Evolutionary conservation across 2,113 vertebrate species (phyloP).

Genomic region (Toxostoma redivivum): DNA sequence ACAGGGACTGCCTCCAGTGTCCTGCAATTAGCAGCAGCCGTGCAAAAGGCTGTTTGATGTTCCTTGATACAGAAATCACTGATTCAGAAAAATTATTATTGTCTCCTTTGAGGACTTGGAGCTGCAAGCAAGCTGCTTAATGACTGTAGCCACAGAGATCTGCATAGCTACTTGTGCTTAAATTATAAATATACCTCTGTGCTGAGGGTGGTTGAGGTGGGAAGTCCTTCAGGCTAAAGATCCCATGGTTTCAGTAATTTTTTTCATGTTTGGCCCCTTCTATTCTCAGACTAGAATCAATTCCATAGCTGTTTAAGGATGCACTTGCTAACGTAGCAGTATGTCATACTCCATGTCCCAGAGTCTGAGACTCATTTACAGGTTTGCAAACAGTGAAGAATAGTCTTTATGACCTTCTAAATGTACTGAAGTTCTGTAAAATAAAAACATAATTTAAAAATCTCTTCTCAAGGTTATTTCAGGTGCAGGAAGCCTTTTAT

Average conservation of each 20-base stretch:
- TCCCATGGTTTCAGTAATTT: neutral
- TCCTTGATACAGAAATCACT: neutral
- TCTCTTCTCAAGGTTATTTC: neutral
- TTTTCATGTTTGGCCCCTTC: neutral
- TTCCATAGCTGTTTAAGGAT: neutral
- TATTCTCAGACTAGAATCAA: neutral
- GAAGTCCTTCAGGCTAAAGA: neutral
- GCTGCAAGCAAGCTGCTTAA: neutral
- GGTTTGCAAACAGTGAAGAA: neutral
- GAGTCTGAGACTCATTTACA: neutral
- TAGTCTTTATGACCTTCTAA: neutral
- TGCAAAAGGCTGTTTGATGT: neutral
- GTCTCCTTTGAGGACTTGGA: accelerated
- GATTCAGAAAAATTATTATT: neutral
- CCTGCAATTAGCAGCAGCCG: neutral
- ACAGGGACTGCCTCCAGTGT: neutral
- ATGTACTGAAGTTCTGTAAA: neutral
- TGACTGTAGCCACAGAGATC: neutral
- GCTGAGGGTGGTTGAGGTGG: too few relatives aligned
- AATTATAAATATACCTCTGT: accelerated
- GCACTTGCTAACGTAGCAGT: neutral
- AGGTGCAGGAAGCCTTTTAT: neutral
- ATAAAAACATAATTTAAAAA: neutral
- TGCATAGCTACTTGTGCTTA: neutral
- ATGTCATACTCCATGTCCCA: neutral